Percentiles rank a stretch among this genome's conserved stretches.
Evolutionary conservation across 2,113 vertebrate genomes (phyloP).

Genomic region (Lepisosteus oculatus): DNA sequence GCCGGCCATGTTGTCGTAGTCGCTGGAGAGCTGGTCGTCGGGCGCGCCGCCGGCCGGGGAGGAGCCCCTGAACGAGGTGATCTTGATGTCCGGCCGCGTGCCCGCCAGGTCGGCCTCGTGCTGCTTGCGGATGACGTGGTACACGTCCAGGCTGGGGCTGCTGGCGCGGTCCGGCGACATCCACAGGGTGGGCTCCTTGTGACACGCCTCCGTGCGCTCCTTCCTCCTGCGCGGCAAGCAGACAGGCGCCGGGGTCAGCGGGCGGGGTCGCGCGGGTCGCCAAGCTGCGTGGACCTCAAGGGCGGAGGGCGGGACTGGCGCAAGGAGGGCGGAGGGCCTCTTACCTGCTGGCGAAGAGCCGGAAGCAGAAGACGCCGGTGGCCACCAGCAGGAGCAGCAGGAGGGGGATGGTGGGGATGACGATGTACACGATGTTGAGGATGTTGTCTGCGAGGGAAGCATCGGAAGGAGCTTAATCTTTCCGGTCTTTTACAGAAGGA

Average conservation of each 20-base stretch:
- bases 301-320: background rate
- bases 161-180: constrained; percentile 43
- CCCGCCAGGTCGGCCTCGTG: constrained; percentile 79
- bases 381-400: constrained; percentile 69
- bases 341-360: constrained; percentile 71
- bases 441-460: constrained; percentile 55
- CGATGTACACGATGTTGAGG: constrained; percentile 71
- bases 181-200: constrained; percentile 65
- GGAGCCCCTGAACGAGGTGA: constrained; percentile 83
- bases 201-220: constrained; percentile 43
- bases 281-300: background rate
- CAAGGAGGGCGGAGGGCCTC: constrained; percentile 25
- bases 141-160: constrained; percentile 75
- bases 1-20: constrained; percentile 67
- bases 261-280: too few species aligned
- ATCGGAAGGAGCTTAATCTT: constrained; percentile 12
- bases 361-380: constrained; percentile 71
- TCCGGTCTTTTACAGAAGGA: background rate
- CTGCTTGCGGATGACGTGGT: constrained; percentile 81
- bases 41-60: constrained; percentile 45
- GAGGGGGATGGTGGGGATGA: constrained; percentile 72
- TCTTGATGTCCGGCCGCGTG: constrained; percentile 75
- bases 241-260: background rate
- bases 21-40: constrained; percentile 60
- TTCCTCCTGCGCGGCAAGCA: constrained; percentile 60